Base-by-base conservation (phyloP, 2,797 vertebrate genomes). In the Gymnothorax javanicus region DNA sequence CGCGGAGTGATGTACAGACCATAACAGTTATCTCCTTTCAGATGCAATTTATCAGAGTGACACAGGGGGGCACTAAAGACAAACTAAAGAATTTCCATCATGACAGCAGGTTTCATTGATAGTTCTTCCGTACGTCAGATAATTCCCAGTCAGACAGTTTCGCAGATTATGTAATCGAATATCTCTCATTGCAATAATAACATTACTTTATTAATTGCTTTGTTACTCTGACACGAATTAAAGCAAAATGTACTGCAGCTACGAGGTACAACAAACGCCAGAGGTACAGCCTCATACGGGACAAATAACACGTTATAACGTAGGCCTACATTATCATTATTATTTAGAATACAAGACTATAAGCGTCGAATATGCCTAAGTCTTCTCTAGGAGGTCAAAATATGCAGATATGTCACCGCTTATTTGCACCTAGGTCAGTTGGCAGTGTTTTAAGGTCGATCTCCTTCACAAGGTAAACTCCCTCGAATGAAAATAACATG, bases 11-110 rank as follows among this genome's bases (percentile, higher is more conserved):
- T 2, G 33, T 43, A 43, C 33, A 43, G 33, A 43, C 33, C 1
- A 43, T 43, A 43, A 43, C 33, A 43, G 33, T 43, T 43, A 43
- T 43, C 33, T 43, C 13, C 20, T 8, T 81, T 7, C 23, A 56
- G 23, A 56, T 81, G 50, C 50, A 3, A 50, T 81, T 81, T 54
- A 11, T 54, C 4, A 54, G 52, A 81, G 50, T n/a, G 50, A 43
- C 88, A 86, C 83, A 57, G 86, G 88, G 57, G 62, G 88, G 88
- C n/a, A 77, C 54, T 67, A 87, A 83, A 89, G 83, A 82, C 79
- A 83, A 56, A 69, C 59, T 62, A 83, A 79, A 71, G 15, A 33
- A 67, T 87, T 85, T 85, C 23, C 56, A 71, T 57, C n/a, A 23
- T 82, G 20, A 50, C 59, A 20, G 57, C 60, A 73, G 52, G 33